A percentile compares a stretch with the other conserved stretches of the same genome.
Conservation (phyloP, 2,888 invertebrate species). For the Caenorhabditis sulstoni region DNA sequence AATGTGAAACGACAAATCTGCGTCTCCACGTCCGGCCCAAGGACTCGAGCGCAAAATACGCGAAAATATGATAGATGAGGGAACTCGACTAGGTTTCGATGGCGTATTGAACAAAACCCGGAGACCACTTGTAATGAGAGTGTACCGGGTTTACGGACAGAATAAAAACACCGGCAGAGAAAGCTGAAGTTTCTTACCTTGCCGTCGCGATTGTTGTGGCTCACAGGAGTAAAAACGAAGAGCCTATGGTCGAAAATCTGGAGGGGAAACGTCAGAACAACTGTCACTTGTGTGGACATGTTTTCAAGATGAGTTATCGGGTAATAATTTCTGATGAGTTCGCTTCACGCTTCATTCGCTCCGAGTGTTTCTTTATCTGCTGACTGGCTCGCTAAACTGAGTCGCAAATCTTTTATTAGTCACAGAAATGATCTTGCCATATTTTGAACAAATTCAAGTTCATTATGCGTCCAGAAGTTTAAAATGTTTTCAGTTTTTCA, state of each 20-base stretch:
- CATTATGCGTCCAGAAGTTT: not conserved
- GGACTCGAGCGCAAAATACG: conserved; percentile 11
- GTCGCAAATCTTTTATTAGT: no score
- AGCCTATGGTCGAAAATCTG: conserved; percentile 39
- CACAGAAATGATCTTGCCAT: no score
- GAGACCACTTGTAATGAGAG: not conserved
- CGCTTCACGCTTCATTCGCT: no score
- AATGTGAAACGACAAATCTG: conserved; percentile 31
- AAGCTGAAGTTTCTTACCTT: conserved; percentile 6
- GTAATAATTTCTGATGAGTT: conserved; percentile 38
- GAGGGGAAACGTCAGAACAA: conserved; percentile 46
- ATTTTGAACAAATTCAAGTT: no score
- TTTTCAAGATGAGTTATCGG: conserved; percentile 51
- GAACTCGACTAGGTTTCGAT: not conserved
- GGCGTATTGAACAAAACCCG: not conserved
- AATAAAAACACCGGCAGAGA: not conserved
- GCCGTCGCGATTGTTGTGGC: conserved; percentile 29
- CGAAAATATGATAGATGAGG: conserved; percentile 46
- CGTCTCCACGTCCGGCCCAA: conserved; percentile 1
- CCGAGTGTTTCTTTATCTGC: not conserved
- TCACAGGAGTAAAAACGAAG: conserved; percentile 25
- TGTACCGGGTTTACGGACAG: no score
- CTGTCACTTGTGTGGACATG: conserved; percentile 50
- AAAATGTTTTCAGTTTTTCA: no score
- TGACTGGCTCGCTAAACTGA: no score